Evolutionary conservation across 2,888 invertebrate species (phyloP), one percentile per base, ranked within the genome.

Genomic region (Drosophila infuscata): DNA sequence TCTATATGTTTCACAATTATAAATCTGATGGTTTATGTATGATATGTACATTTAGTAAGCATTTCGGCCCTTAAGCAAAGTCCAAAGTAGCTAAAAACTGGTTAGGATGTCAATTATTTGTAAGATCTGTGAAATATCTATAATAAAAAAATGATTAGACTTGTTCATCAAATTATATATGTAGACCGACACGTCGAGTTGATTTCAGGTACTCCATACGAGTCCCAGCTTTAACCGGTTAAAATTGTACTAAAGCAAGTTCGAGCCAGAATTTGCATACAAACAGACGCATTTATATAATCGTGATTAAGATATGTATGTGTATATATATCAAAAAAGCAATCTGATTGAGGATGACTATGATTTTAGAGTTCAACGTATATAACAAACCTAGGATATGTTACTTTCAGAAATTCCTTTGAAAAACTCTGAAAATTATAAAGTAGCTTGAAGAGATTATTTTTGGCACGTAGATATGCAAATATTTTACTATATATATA

Each of bases 181-280:
- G 33, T 33, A 35, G 48, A 48, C 58, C 48, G 48, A 58, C n/a
- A 3, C 33, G 35, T 49, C 49, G 17, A 25, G 25, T 25, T 15
- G 49, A 12, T n/a, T 29, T n/a, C 5, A 48, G 33, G n/a, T 33
- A 33, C 20, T 53, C 20, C 25, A 32, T 30, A 52, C 25, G n/a
- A 25, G 25, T 30, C 17, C 3, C 25, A 32, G 30, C 11, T 29
- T 32, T 33, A 66, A 66, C 66, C 53, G 53, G 66, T 38, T 53
- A 4, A 25, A 11, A 33, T 32, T 46, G 20, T 20, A n/a, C 5
- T 46, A 32, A 38, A 32, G 43, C 25, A 17, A 36, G 15, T n/a
- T 4, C n/a, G 9, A n/a, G 9, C n/a, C 5, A 41, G 7, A 36
- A 17, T 36, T 36, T 36, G 17, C 36, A 36, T n/a, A n/a, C 9